These are phyloP conservation scores for Sebastes schlegelii DNA, from an alignment of 2,113 vertebrate genomes.

Conservation along the genomic window DNA sequence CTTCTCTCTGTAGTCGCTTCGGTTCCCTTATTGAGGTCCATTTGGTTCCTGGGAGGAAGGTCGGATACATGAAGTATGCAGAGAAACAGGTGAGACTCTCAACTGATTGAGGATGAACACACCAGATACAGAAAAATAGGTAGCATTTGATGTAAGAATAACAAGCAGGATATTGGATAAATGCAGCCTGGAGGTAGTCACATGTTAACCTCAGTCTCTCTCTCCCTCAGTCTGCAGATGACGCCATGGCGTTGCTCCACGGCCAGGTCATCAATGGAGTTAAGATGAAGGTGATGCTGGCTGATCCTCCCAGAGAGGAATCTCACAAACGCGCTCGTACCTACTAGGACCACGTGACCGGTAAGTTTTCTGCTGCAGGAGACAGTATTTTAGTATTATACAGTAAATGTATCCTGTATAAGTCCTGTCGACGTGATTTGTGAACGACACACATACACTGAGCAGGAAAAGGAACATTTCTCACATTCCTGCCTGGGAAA, in stretches of 20 bases:
- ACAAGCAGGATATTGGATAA: too few species aligned
- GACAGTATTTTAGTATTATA: background rate
- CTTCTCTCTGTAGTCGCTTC: constrained; percentile 85
- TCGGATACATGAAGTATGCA: constrained; percentile 94
- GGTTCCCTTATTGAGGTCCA: constrained; percentile 94
- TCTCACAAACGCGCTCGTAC: constrained; percentile 95
- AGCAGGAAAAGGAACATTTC: background rate
- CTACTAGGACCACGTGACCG: constrained; percentile 78
- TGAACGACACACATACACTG: background rate
- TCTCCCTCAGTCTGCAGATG: constrained; percentile 85
- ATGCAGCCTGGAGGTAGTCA: background rate
- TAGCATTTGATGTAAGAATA: background rate
- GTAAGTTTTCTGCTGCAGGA: constrained; percentile 54
- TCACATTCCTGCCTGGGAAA: too few species aligned
- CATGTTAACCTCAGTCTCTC: background rate
- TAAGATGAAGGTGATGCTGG: constrained; percentile 95
- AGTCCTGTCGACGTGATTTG: background rate
- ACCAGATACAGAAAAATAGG: too few species aligned
- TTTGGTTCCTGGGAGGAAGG: constrained; percentile 93
- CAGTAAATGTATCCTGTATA: background rate
- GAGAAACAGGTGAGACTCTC: constrained; percentile 83
- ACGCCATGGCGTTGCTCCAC: constrained; percentile 90
- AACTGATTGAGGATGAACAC: background rate
- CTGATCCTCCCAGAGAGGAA: constrained; percentile 93
- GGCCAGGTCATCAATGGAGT: constrained; percentile 93